Base-by-base conservation (phyloP, 2,888 invertebrate species). In the Eupithecia tripunctaria region DNA sequence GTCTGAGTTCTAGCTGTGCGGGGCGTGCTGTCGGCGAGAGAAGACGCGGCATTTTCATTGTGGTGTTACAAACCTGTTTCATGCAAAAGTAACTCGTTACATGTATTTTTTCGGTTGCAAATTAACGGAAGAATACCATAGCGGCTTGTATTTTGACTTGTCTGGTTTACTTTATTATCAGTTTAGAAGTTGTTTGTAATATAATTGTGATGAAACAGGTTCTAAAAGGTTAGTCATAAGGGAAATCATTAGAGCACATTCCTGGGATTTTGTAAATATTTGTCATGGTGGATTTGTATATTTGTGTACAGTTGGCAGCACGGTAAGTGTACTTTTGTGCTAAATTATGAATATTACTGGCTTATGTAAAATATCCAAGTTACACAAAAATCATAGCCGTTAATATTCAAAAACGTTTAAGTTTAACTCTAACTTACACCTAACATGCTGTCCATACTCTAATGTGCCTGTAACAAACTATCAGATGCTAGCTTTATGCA, bases 1-100 rank as follows among this genome's bases (percentile, higher is more conserved):
- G 98, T 97, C 97, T 97, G 97, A 97, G 97, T 97, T 97, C 97
- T 97, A 97, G 97, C 97, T 97, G 93, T 95, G 96, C 95, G 96
- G 91, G 92, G 92, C 89, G 86, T 38, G 36, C 76, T 74, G 75
- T n/a, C 81, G 70, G 38, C 77, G 78, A 32, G 67, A 59, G 75
- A 62, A 76, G 76, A 81, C 67, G 75, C 75, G 67, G 69, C 72
- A 80, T 76, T 63, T 70, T 70, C 75, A 75, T 73, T 72, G 51
- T 70, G 78, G 76, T 76, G 71, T 65, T 60, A 47, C n/a, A 73
- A 68, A 70, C 68, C 67, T 76, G 74, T 62, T 73, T 75, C 68
- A 70, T 64, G 65, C 25, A 43, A 43, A 41, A n/a, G 12, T 63
- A 25, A 56, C 56, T 51, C 21, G 10, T 51, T 56, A 56, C 4